Conservation (phyloP, 2,113 vertebrate genomes). For the Gopherus flavomarginatus region DNA sequence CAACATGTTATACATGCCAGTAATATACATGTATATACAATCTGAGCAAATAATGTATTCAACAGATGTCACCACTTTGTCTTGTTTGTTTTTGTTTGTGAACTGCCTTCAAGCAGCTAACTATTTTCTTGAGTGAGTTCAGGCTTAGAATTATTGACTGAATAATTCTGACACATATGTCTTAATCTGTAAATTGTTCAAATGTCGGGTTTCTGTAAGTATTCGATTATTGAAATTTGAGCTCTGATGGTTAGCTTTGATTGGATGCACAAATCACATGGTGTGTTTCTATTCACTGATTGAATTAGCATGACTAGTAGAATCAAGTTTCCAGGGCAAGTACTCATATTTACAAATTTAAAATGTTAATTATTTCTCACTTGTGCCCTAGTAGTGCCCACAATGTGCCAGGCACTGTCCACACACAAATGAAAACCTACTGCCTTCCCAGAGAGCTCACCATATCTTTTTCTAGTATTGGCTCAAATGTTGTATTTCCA, state of each 20-base stretch:
- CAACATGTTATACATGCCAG: not conserved
- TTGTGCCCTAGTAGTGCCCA: not conserved
- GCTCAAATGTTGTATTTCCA: not conserved
- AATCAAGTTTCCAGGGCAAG: not conserved
- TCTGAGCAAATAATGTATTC: not conserved
- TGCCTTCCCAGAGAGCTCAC: not conserved
- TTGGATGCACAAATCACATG: conserved; percentile 36
- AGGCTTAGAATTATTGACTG: conserved; percentile 46
- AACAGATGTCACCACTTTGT: not conserved
- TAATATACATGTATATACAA: fast-evolving
- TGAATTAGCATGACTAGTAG: not conserved
- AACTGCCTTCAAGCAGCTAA: not conserved
- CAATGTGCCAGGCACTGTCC: not conserved
- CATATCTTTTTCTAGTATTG: not conserved
- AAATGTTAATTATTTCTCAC: not conserved
- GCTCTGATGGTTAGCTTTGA: not conserved
- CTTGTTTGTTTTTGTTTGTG: not conserved
- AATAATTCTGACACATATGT: conserved; percentile 41
- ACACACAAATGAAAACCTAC: not conserved
- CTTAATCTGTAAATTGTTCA: conserved; percentile 1
- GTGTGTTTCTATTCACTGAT: not conserved
- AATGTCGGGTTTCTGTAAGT: conserved; percentile 50
- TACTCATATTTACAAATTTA: not conserved
- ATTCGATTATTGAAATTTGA: not conserved
- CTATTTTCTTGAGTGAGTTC: not conserved